Evolutionary conservation across 2,888 invertebrate species (phyloP).

Genomic region (Operophtera brumata): DNA sequence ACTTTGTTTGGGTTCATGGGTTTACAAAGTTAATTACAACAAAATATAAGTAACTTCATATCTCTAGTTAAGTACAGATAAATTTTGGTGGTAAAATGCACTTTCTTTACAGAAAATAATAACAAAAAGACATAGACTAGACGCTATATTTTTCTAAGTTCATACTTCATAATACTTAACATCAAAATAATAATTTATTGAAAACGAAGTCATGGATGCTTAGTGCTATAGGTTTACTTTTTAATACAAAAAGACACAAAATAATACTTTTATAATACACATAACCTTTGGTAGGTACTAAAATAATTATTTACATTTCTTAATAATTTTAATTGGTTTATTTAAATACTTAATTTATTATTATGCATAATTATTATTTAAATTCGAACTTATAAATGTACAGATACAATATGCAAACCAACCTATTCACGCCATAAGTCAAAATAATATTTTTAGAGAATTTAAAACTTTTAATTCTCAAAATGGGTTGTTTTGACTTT

Average conservation of each 20-base stretch:
- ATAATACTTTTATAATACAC: slow-evolving; percentile 48
- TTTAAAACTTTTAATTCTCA: no score
- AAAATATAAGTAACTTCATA: slow-evolving; percentile 1
- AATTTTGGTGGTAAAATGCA: slow-evolving; percentile 63
- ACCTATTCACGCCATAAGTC: background rate
- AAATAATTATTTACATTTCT: slow-evolving; percentile 44
- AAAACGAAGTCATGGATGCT: slow-evolving; percentile 34
- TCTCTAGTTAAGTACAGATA: slow-evolving; percentile 61
- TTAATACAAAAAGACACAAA: slow-evolving; percentile 35
- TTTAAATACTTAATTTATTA: slow-evolving; percentile 20
- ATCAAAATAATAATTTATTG: slow-evolving; percentile 30
- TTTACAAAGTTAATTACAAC: background rate
- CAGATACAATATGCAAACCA: background rate
- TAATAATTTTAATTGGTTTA: slow-evolving; percentile 31
- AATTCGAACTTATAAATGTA: background rate
- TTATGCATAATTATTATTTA: slow-evolving; percentile 11
- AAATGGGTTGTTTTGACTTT: no score
- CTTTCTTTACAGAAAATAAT: slow-evolving; percentile 17
- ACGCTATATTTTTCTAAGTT: slow-evolving; percentile 21
- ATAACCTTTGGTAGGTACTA: slow-evolving; percentile 61
- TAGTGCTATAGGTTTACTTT: slow-evolving; percentile 27
- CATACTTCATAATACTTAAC: slow-evolving; percentile 7
- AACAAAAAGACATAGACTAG: slow-evolving; percentile 33
- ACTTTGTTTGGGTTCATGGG: background rate
- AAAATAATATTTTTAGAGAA: no score